Evolutionary conservation across 2,797 vertebrate species (phyloP).

Genomic region (Phataginus tricuspis): DNA sequence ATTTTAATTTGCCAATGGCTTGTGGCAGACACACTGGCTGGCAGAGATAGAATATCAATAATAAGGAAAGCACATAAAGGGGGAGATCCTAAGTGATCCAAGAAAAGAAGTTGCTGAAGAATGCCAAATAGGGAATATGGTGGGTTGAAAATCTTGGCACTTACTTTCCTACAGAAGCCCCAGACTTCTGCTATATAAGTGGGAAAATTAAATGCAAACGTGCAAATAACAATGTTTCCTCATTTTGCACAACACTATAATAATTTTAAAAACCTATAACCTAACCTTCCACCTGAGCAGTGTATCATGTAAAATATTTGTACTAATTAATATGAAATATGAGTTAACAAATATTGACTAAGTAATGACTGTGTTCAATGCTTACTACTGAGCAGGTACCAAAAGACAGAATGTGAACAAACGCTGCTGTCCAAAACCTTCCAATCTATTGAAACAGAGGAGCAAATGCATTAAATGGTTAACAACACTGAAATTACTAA

Average conservation of each 20-base stretch:
- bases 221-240: not conserved
- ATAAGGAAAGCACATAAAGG: not conserved
- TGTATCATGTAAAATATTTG: not conserved
- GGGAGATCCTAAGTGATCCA: not conserved
- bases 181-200: not conserved
- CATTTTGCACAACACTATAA: not conserved
- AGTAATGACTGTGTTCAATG: not conserved
- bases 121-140: not conserved
- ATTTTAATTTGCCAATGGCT: constrained; percentile 54
- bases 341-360: not conserved
- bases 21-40: constrained; percentile 18
- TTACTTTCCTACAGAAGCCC: not conserved
- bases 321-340: not conserved
- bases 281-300: not conserved
- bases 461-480: not conserved
- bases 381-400: not conserved
- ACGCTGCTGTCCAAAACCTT: not conserved
- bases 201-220: not conserved
- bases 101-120: not conserved
- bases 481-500: not conserved
- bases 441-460: not conserved
- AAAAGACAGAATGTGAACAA: not conserved
- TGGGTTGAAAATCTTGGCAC: not conserved
- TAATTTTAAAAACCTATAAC: not conserved
- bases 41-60: constrained; percentile 1